These are phyloP conservation scores for Dromiciops gliroides DNA, from an alignment of 2,113 vertebrate species.

Conservation along the genomic window DNA sequence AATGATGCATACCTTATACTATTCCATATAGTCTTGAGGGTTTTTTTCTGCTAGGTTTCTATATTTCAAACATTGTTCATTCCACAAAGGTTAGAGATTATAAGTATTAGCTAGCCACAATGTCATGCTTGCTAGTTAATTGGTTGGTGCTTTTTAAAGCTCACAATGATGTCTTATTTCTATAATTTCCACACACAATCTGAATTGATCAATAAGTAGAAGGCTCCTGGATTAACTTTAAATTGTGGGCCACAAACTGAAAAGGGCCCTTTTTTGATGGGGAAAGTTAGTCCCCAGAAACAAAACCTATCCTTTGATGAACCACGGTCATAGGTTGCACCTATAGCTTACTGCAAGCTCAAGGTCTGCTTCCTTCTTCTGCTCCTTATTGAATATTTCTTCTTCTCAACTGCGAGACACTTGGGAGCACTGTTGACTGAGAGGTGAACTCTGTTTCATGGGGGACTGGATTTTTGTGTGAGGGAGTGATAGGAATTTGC, in stretches of 20 bases:
- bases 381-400: not conserved
- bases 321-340: not conserved
- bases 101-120: not conserved
- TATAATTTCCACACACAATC: not conserved
- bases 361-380: not conserved
- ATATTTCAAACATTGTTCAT: not conserved
- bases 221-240: not conserved
- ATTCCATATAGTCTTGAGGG: not conserved
- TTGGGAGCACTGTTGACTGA: not conserved
- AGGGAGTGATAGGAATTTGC: not conserved
- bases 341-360: not conserved
- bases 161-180: not conserved
- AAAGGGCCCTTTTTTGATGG: not conserved
- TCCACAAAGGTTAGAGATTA: not conserved
- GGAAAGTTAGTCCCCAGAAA: not conserved
- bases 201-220: not conserved
- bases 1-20: not conserved
- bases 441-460: not conserved
- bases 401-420: not conserved
- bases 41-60: not conserved
- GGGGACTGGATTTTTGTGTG: not conserved
- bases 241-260: not conserved
- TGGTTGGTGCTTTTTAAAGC: not conserved
- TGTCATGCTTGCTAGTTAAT: not conserved
- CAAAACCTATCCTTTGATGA: not conserved